A percentile compares a stretch with the other conserved stretches of the same genome.
Conservation (phyloP, 2,888 invertebrate species). For the Cosmorhoe ocellata region DNA sequence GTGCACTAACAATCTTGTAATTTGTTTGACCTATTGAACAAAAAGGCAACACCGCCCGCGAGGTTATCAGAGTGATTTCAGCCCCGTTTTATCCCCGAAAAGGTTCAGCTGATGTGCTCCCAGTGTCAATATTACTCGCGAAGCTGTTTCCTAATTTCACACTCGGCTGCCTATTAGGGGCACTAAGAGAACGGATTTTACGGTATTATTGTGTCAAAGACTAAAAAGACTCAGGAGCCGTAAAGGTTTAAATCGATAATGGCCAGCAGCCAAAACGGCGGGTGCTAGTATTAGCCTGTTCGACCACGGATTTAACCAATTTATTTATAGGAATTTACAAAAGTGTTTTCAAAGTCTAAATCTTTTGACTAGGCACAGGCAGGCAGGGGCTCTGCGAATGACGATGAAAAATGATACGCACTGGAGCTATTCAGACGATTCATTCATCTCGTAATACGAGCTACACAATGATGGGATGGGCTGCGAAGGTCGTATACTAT, state of each 20-base stretch:
- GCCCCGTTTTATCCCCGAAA: conserved; percentile 42
- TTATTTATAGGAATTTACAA: conserved; percentile 4
- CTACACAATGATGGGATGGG: conserved; percentile 70
- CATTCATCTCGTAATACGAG: conserved; percentile 62
- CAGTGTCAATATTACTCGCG: conserved; percentile 41
- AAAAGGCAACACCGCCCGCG: background rate
- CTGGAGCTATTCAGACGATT: conserved; percentile 54
- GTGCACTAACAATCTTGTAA: background rate
- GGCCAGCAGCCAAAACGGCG: conserved; percentile 21
- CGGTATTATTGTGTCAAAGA: conserved; percentile 33
- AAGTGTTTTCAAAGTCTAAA: conserved; percentile 5
- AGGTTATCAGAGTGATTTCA: conserved; percentile 38
- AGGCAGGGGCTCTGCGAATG: conserved; percentile 45
- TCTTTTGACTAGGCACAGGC: conserved; percentile 28
- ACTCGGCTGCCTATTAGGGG: conserved; percentile 45
- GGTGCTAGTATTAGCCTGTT: conserved; percentile 6
- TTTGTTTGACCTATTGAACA: background rate
- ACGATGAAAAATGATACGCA: conserved; percentile 60
- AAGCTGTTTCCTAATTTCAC: conserved; percentile 59
- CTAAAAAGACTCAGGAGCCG: conserved; percentile 24
- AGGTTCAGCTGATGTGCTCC: conserved; percentile 39
- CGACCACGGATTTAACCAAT: conserved; percentile 12
- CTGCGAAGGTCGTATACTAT: conserved; percentile 73
- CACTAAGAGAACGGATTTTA: conserved; percentile 41
- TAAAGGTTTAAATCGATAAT: conserved; percentile 30